These are phyloP conservation scores for Philereme vetulata DNA, from an alignment of 2,888 invertebrate genomes.

Conservation along the genomic window DNA sequence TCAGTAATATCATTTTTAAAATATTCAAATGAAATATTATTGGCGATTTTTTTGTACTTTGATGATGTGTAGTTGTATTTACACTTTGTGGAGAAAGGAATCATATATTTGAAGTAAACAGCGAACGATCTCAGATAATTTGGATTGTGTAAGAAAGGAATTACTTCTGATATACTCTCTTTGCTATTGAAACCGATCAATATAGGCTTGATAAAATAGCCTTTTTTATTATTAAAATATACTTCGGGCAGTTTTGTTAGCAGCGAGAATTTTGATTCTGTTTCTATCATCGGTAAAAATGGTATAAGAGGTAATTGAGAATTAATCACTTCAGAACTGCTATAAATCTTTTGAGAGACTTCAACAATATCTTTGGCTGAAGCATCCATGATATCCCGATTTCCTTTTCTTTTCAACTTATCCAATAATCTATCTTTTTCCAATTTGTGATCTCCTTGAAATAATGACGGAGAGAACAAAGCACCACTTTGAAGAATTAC, in stretches of 20 bases:
- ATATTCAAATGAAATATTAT: slow-evolving; percentile 62
- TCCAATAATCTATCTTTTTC: slow-evolving; percentile 57
- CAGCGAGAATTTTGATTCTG: slow-evolving; percentile 52
- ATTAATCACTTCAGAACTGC: slow-evolving; percentile 58
- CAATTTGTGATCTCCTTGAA: slow-evolving; percentile 52
- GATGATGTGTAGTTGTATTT: slow-evolving; percentile 55
- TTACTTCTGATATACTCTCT: slow-evolving; percentile 75
- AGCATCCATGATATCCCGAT: slow-evolving; percentile 46
- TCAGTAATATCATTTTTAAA: slow-evolving; percentile 59
- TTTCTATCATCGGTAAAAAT: slow-evolving; percentile 66
- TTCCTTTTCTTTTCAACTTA: slow-evolving; percentile 50
- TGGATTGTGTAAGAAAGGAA: slow-evolving; percentile 69
- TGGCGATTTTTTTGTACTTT: slow-evolving; percentile 54
- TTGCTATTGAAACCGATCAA: slow-evolving; percentile 79
- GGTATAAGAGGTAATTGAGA: slow-evolving; percentile 68
- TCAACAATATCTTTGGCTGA: slow-evolving; percentile 56
- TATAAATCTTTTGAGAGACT: slow-evolving; percentile 63
- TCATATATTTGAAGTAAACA: slow-evolving; percentile 65
- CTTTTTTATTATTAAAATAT: slow-evolving; percentile 38
- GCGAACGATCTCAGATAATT: slow-evolving; percentile 59
- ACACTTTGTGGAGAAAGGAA: slow-evolving; percentile 69
- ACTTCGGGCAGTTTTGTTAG: slow-evolving; percentile 48
- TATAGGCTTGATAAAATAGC: slow-evolving; percentile 56
- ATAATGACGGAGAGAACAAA: slow-evolving; percentile 67
- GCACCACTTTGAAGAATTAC: slow-evolving; percentile 75